Evolutionary conservation across 1,140 invertebrate species (phyloP), one percentile per base, ranked within the genome.

Genomic region (Muscidifurax raptorellus): DNA sequence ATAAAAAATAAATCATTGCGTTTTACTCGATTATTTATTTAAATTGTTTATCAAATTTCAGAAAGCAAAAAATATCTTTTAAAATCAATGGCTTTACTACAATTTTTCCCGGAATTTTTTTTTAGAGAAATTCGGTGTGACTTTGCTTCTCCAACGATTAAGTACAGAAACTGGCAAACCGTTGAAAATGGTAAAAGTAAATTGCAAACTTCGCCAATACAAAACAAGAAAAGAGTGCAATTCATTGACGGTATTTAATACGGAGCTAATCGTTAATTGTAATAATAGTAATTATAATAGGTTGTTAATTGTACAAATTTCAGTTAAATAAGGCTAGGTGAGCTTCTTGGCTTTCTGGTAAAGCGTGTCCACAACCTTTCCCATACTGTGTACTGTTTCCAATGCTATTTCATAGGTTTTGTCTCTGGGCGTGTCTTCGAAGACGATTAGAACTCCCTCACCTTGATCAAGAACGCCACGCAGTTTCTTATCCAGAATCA

Each of bases 401-500:
- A 99, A 93, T 66, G 98, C 98, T 89, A 97, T 97, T 94, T 99
- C 98, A 89, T 99, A 99, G 7, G 99, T 99, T 92, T 99, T 98
- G 90, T 99, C 99, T 67, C 97, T 95, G n/a, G 96, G 95, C 75
- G 96, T 96, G 90, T 98, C 97, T 92, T 99, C 99, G 93, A 99
- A 99, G 13, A 99, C 97, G 87, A 99, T 98, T 40, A 99, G 94
- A 18, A 99, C 98, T 85, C 97, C 99, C 93, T 98, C 97, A 77
- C 98, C 99, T 94, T 99, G 99, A 94, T 99, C 99, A 74, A 99
- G 94, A 88, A 99, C 99, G 27, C 99, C 98, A 94, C 96, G 95
- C 86, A 99, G 96, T 92, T 99, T 99, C 87, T 99, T 98, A 92
- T 99, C 99, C 89, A 99, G 94, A 91, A 99, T 99, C 99, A 99